Percentiles rank a stretch among this genome's conserved stretches.
These are phyloP conservation scores for Megalops cyprinoides DNA, from an alignment of 2,797 vertebrate genomes.

Conservation along the genomic window DNA sequence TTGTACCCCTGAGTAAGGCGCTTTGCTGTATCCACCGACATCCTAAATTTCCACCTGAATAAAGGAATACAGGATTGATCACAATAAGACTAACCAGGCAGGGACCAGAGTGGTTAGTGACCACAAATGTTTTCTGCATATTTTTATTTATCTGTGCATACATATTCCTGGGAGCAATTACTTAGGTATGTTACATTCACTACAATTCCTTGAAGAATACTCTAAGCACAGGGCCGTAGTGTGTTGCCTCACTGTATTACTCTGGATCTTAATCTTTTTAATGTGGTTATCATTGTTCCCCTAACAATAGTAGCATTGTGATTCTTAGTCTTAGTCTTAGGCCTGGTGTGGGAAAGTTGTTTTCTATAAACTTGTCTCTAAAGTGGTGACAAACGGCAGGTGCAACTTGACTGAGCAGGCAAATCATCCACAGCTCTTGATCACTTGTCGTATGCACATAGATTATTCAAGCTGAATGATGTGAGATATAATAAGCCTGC, in stretches of 20 bases:
- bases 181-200: slow-evolving; percentile 4
- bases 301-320: too few relatives aligned
- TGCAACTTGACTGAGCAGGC: neutral
- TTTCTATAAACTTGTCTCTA: neutral
- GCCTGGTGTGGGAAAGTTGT: neutral
- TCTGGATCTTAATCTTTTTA: neutral
- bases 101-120: neutral
- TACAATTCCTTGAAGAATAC: neutral
- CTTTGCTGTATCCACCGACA: slow-evolving; percentile 5
- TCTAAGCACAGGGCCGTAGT: neutral
- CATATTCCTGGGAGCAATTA: slow-evolving; percentile 2
- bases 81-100: slow-evolving; percentile 2
- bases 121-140: neutral
- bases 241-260: neutral
- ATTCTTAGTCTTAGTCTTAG: too few relatives aligned
- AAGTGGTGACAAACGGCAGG: neutral
- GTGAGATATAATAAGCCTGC: neutral
- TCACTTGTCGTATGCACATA: neutral
- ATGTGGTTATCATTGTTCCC: neutral
- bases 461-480: neutral
- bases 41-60: neutral
- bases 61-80: neutral
- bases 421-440: neutral
- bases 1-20: neutral
- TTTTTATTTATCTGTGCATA: neutral